A percentile compares a stretch with the other conserved stretches of the same genome.
Conservation (phyloP, 2,797 vertebrate genomes). For the Cirrhinus molitorella region DNA sequence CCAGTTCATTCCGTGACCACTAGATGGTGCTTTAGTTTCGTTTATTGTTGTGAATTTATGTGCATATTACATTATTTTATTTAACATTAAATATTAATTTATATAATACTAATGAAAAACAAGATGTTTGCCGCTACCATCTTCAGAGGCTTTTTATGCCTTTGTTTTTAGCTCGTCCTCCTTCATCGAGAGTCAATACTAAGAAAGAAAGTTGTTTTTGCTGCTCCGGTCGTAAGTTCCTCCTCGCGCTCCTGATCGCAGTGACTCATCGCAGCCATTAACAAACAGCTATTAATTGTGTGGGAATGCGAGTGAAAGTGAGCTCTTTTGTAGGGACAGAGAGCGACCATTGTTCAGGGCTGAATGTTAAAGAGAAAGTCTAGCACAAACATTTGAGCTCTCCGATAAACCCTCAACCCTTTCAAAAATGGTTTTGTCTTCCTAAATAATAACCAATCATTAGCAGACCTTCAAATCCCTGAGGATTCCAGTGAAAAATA, state of each 20-base stretch:
- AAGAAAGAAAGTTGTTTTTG: not conserved
- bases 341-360: not conserved
- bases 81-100: too few species aligned
- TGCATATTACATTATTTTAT: too few species aligned
- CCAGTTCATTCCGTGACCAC: not conserved
- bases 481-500: not conserved
- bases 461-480: not conserved
- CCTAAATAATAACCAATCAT: not conserved
- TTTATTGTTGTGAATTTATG: too few species aligned
- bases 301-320: constrained; percentile 29
- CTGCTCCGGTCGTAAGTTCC: not conserved
- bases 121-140: not conserved
- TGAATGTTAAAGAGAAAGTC: constrained; percentile 31
- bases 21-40: constrained; percentile 17
- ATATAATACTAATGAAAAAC: not conserved
- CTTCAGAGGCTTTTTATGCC: too few species aligned
- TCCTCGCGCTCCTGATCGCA: constrained; percentile 1
- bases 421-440: not conserved
- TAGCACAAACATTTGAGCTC: constrained; percentile 18
- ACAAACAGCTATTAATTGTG: constrained; percentile 41
- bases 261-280: constrained; percentile 18
- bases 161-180: not conserved
- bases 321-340: constrained; percentile 16
- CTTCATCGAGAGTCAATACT: not conserved
- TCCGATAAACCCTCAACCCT: not conserved